phyloP scores from a whole-genome alignment of 2,797 vertebrate genomes.

The Erithacus rubecula region DNA sequence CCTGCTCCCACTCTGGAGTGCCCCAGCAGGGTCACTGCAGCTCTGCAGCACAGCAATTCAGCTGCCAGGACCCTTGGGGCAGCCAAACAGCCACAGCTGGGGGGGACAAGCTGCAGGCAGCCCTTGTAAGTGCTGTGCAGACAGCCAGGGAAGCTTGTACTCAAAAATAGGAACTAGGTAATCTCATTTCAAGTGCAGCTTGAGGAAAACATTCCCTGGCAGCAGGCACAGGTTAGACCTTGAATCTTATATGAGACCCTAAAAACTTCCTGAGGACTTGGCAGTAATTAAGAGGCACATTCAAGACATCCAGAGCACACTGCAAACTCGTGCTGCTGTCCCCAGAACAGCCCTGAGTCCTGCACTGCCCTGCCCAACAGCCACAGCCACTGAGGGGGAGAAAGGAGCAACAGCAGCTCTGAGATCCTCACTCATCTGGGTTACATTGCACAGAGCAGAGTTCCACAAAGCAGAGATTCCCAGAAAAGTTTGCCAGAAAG shows the following conservation, averaged over 20 bases:
- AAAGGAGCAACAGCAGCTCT: not conserved
- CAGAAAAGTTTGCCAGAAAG: not conserved
- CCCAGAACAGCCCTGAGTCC: not conserved
- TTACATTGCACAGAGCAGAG: not conserved
- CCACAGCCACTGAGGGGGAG: not conserved
- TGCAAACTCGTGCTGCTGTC: not conserved
- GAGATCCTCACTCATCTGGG: not conserved
- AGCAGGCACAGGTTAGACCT: not conserved
- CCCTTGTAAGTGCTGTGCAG: not conserved
- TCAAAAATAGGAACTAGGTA: not conserved
- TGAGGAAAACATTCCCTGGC: not conserved
- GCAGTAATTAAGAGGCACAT: not conserved
- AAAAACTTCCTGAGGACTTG: not conserved
- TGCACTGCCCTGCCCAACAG: not conserved
- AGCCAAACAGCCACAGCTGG: not conserved
- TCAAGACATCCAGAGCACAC: not conserved
- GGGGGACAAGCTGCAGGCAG: not conserved
- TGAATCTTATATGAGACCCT: not conserved
- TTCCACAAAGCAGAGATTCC: not conserved
- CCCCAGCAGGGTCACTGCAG: not conserved
- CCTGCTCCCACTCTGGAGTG: not conserved
- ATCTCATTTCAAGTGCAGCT: not conserved
- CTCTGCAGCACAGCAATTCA: not conserved
- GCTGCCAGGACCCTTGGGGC: not conserved
- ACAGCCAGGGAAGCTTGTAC: not conserved